Evolutionary conservation across 2,797 vertebrate species (phyloP).

Genomic region (Neosilurus mollespiculum): DNA sequence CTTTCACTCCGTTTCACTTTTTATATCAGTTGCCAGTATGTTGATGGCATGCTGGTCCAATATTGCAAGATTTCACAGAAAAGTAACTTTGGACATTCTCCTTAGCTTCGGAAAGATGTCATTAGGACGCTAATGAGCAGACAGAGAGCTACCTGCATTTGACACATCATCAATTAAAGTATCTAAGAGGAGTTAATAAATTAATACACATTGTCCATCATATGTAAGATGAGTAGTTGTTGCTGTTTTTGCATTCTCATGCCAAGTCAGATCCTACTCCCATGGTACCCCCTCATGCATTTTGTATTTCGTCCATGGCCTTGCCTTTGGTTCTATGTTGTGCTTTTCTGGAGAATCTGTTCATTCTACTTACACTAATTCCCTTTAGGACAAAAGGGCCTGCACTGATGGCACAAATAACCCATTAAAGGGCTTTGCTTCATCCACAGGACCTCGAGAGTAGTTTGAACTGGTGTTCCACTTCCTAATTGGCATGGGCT

Average conservation of each 20-base stretch:
- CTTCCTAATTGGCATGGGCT: conserved; percentile 70
- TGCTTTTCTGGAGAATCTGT: conserved; percentile 42
- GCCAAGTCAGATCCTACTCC: background rate
- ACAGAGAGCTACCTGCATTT: conserved; percentile 50
- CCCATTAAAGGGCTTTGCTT: conserved; percentile 55
- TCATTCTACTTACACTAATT: background rate
- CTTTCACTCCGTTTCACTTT: conserved; percentile 3
- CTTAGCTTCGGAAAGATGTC: conserved; percentile 47
- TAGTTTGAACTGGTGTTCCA: conserved; percentile 61
- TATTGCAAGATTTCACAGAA: conserved; percentile 35
- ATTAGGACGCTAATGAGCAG: conserved; percentile 57
- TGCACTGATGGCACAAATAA: conserved; percentile 53
- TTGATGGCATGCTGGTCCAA: conserved; percentile 26
- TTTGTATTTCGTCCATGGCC: conserved; percentile 10
- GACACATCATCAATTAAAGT: conserved; percentile 54
- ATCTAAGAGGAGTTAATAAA: conserved; percentile 60
- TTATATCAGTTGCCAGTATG: conserved; percentile 12
- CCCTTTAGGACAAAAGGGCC: background rate
- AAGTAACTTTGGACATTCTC: conserved; percentile 33
- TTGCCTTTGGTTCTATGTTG: conserved; percentile 12
- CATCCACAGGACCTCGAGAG: conserved; percentile 58
- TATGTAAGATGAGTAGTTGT: conserved; percentile 46
- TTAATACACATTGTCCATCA: background rate
- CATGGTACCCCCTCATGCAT: background rate
- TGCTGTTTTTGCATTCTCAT: conserved; percentile 20